A percentile compares a stretch with the other conserved stretches of the same genome.
Conservation (phyloP, 1,140 invertebrate genomes). For the Aphelenchoides besseyi region DNA sequence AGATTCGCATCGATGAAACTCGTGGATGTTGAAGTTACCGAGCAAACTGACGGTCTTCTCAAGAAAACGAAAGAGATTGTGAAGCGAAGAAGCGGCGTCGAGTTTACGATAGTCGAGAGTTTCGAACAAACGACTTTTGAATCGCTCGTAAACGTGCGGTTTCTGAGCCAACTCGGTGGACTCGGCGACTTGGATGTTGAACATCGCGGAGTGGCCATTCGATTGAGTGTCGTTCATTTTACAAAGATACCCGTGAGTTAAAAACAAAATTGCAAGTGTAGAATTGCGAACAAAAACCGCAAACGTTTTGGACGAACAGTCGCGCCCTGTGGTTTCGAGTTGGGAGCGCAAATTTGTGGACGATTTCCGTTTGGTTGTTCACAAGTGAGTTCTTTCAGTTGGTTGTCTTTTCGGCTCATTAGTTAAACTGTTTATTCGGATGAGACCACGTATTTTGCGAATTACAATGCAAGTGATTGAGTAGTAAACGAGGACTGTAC, state of each 20-base stretch:
- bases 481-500: background rate
- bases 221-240: background rate
- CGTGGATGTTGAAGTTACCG: slow-evolving; percentile 7
- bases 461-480: background rate
- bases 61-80: slow-evolving; percentile 10
- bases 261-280: too few species aligned
- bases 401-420: background rate
- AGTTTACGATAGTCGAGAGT: slow-evolving; percentile 2
- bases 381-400: slow-evolving; percentile 12
- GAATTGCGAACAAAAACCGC: too few species aligned
- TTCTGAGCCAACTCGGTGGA: background rate
- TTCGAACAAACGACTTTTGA: slow-evolving; percentile 10
- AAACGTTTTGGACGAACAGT: too few species aligned
- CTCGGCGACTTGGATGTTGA: slow-evolving; percentile 6
- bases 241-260: too few species aligned
- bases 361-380: too few species aligned
- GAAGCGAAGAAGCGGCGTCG: slow-evolving; percentile 10
- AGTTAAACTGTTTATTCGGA: background rate
- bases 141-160: slow-evolving; percentile 16
- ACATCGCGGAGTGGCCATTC: background rate
- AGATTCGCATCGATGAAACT: background rate
- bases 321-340: too few species aligned
- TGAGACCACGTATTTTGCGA: background rate
- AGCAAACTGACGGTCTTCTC: slow-evolving; percentile 12
- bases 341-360: too few species aligned